Base-by-base conservation (phyloP, 1,140 invertebrate species). In the Conopomorpha cramerella region DNA sequence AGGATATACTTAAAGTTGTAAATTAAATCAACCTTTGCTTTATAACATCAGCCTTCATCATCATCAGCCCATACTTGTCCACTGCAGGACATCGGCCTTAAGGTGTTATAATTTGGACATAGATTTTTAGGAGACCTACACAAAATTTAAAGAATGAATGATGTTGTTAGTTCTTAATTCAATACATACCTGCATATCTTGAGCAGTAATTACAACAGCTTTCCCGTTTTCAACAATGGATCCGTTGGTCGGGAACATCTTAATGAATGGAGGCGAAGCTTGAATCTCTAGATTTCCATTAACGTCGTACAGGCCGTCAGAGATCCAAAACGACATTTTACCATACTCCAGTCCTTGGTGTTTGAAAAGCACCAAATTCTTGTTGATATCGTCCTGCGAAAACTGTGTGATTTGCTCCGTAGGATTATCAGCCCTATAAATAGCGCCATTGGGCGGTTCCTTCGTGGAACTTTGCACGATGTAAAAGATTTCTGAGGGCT, bases 321-420 rank as follows among this genome's bases (percentile, higher is more conserved):
- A 93, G 4, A 96, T 89, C 72, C 87, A 88, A 28, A 96, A 86
- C 1, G 85, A 82, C 16, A 91, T 83, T 46, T 86, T 86, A 0
- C 86, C 89, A 45, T 84, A 82, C 40, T 87, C 85, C 0, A 86
- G 82, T 0, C 92, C 93, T 26, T 84, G 83, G 68, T 96, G 93
- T 45, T 87, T 86, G 55, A 96, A 95, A 23, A 93, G 64, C 8
- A 97, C 85, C 31, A 84, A 54, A 7, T 86, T 84, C 38, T 88
- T 83, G 51, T 92, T 83, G 10, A 97, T 83, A 55, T 96, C 93
- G 30, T 89, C 85, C 65, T 96, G 94, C 1, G 88, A 90, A 60
- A 96, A 96, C 42, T 89, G 83, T 19, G 84, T 83, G 4, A 92
- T 80, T 38, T 83, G 83, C 35, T 78, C 65, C 0, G 76, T 60